phyloP scores from a whole-genome alignment of 1,140 invertebrate species.

The Melitaea cinxia region DNA sequence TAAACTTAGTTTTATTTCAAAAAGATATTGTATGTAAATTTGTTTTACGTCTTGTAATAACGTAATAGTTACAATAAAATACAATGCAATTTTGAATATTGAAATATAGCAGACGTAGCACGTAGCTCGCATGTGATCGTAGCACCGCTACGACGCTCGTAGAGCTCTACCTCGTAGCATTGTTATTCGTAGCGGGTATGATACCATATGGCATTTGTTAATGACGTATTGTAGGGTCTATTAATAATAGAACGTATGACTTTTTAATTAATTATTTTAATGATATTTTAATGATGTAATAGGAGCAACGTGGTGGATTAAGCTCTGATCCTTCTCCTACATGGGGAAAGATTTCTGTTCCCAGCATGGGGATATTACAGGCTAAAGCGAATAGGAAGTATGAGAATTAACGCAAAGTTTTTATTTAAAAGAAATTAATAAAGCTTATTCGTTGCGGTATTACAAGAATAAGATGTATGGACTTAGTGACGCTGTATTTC shows the following conservation, averaged over 20 bases:
- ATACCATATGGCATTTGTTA: background rate
- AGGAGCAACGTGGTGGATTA: too few relatives aligned
- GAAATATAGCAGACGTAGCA: constrained; percentile 19
- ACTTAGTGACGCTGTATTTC: too few relatives aligned
- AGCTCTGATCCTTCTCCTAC: too few relatives aligned
- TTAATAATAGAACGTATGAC: background rate
- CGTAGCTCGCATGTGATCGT: constrained; percentile 16
- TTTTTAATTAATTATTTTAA: too few relatives aligned
- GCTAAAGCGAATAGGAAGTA: too few relatives aligned
- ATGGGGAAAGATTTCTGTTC: too few relatives aligned
- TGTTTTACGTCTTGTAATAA: constrained; percentile 5
- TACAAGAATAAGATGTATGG: too few relatives aligned
- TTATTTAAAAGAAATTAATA: too few relatives aligned
- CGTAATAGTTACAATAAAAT: constrained; percentile 6
- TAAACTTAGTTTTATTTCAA: background rate
- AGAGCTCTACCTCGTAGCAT: constrained; percentile 21
- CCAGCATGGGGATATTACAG: too few relatives aligned
- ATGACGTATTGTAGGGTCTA: background rate
- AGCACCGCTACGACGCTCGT: constrained; percentile 31
- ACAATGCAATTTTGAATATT: constrained; percentile 21
- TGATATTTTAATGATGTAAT: too few relatives aligned
- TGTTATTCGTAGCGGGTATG: background rate
- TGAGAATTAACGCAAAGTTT: too few relatives aligned
- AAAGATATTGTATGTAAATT: constrained; percentile 3
- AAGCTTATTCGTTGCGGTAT: too few relatives aligned